Conservation (phyloP, 2,888 invertebrate species). For the Microctonus hyperodae region DNA sequence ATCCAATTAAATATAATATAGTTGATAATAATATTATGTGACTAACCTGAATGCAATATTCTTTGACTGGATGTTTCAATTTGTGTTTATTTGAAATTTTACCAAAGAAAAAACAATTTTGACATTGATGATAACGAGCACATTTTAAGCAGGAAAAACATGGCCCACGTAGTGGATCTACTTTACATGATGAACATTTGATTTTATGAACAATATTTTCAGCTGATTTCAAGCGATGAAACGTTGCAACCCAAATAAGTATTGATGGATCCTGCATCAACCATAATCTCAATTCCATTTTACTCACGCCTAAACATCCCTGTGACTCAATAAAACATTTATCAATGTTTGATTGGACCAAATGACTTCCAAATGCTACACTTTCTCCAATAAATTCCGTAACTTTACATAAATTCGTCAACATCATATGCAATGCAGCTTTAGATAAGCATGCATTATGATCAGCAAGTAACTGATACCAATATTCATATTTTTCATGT, state of each 20-base stretch:
- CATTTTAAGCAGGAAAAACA: constrained; percentile 73
- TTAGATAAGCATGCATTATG: constrained; percentile 78
- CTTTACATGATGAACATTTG: constrained; percentile 70
- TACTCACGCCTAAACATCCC: constrained; percentile 74
- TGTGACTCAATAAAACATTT: constrained; percentile 78
- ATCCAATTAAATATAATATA: constrained; percentile 15
- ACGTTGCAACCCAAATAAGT: constrained; percentile 72
- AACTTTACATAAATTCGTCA: constrained; percentile 71
- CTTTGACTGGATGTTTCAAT: constrained; percentile 71
- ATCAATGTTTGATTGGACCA: constrained; percentile 73
- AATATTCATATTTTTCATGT: constrained; percentile 71
- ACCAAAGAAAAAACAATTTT: constrained; percentile 73
- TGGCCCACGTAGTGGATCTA: constrained; percentile 68
- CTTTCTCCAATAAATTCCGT: constrained; percentile 71
- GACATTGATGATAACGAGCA: constrained; percentile 73
- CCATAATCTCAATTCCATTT: constrained; percentile 76
- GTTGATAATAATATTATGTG: background rate
- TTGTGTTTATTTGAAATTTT: constrained; percentile 70
- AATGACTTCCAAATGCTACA: constrained; percentile 69
- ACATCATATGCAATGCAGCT: constrained; percentile 68
- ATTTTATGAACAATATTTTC: constrained; percentile 69
- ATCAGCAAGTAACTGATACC: constrained; percentile 76
- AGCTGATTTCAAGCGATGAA: constrained; percentile 69
- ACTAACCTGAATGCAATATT: constrained; percentile 66
- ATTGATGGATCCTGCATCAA: constrained; percentile 70